These are phyloP conservation scores for Cyclopterus lumpus DNA, from an alignment of 2,797 vertebrate species.

Conservation along the genomic window DNA sequence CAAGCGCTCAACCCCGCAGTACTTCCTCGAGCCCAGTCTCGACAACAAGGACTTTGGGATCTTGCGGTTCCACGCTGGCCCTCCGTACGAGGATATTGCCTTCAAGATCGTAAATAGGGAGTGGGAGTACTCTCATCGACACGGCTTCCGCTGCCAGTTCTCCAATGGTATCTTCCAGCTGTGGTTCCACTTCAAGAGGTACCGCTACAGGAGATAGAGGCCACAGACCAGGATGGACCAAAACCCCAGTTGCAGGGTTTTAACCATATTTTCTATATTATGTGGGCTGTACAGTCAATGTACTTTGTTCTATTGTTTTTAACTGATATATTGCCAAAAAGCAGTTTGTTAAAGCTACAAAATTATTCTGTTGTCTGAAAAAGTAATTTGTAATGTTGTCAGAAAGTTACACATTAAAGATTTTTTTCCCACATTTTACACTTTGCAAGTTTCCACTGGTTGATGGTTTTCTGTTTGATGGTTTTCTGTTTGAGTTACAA, in stretches of 20 bases:
- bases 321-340: conserved; percentile 10
- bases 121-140: conserved; percentile 98
- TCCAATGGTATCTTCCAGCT: conserved; percentile 98
- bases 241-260: conserved; percentile 15
- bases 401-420: conserved; percentile 67
- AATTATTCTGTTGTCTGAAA: conserved; percentile 23
- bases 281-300: conserved; percentile 6
- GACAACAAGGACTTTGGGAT: conserved; percentile 98
- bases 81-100: conserved; percentile 97
- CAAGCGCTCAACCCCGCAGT: conserved; percentile 96
- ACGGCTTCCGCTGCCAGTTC: conserved; percentile 98
- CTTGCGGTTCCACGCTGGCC: conserved; percentile 94
- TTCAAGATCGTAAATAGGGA: conserved; percentile 98
- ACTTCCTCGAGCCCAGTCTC: conserved; percentile 95
- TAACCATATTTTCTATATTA: background rate
- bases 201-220: conserved; percentile 92
- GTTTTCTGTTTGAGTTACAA: background rate
- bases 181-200: conserved; percentile 99
- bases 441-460: background rate
- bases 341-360: conserved; percentile 25
- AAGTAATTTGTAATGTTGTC: conserved; percentile 46
- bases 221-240: conserved; percentile 15
- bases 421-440: conserved; percentile 39
- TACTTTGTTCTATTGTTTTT: conserved; percentile 27
- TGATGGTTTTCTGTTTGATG: conserved; percentile 8